A percentile compares a stretch with the other conserved stretches of the same genome.
phyloP scores from a whole-genome alignment of 2,113 vertebrate species.

The Boleophthalmus pectinirostris region DNA sequence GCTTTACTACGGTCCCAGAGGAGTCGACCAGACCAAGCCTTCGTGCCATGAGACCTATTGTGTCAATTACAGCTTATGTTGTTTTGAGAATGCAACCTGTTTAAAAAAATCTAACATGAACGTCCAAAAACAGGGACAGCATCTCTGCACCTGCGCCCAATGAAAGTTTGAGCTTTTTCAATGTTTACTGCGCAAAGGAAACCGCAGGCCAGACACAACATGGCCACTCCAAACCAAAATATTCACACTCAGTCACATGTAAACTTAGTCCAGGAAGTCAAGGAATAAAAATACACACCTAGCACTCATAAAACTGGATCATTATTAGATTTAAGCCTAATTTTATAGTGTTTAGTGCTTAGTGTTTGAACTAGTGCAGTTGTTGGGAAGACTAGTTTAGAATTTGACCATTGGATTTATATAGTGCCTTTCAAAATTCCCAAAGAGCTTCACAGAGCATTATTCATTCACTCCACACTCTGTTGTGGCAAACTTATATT shows the following conservation, averaged over 20 bases:
- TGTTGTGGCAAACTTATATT: too few species aligned
- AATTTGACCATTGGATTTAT: too few species aligned
- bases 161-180: conserved; percentile 41
- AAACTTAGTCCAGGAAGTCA: neutral
- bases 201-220: conserved; percentile 62
- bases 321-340: neutral
- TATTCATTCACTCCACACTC: too few species aligned
- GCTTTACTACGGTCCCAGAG: conserved; percentile 49
- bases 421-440: too few species aligned
- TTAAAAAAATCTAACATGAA: neutral
- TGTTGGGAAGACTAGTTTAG: too few species aligned
- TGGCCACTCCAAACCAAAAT: neutral
- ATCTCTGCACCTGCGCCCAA: conserved; percentile 39
- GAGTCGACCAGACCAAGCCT: conserved; percentile 44
- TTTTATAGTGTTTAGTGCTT: neutral
- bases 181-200: conserved; percentile 49
- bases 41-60: conserved; percentile 40
- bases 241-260: neutral
- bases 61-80: conserved; percentile 31
- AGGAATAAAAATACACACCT: neutral
- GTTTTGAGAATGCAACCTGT: conserved; percentile 48
- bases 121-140: neutral
- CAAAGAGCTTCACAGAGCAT: too few species aligned
- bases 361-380: neutral
- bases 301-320: neutral